These are phyloP conservation scores for Globicephala melas DNA, from an alignment of 2,113 vertebrate genomes.

Conservation along the genomic window DNA sequence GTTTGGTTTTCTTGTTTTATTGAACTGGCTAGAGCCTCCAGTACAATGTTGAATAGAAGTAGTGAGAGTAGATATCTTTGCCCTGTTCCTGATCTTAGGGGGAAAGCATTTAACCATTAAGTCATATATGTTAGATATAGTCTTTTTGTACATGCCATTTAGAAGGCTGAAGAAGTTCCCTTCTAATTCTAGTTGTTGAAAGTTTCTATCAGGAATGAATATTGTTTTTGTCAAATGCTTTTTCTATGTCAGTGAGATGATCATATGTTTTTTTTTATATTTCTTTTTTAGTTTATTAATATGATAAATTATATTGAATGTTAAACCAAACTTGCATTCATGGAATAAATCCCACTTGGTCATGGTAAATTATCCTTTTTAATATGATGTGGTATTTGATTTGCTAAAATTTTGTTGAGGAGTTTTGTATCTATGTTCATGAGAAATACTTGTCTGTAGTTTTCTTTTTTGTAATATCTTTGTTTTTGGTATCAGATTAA, in stretches of 20 bases:
- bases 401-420: background rate
- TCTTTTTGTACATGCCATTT: background rate
- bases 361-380: background rate
- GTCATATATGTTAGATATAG: background rate
- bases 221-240: background rate
- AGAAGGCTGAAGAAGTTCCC: background rate
- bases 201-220: background rate
- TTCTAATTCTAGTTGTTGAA: constrained; percentile 2
- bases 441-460: background rate
- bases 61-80: background rate
- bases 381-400: background rate
- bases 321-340: background rate
- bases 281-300: background rate
- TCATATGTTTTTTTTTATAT: background rate
- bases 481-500: background rate
- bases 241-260: background rate
- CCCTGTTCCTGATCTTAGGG: background rate
- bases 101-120: background rate
- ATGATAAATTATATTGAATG: background rate
- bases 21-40: background rate
- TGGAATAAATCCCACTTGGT: background rate
- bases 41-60: background rate
- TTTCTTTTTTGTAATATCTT: background rate
- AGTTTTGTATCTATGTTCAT: background rate
- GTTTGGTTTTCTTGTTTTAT: background rate